Evolutionary conservation across 2,113 vertebrate genomes (phyloP), one percentile per base, ranked within the genome.

Genomic region (Myotis lucifugus): DNA sequence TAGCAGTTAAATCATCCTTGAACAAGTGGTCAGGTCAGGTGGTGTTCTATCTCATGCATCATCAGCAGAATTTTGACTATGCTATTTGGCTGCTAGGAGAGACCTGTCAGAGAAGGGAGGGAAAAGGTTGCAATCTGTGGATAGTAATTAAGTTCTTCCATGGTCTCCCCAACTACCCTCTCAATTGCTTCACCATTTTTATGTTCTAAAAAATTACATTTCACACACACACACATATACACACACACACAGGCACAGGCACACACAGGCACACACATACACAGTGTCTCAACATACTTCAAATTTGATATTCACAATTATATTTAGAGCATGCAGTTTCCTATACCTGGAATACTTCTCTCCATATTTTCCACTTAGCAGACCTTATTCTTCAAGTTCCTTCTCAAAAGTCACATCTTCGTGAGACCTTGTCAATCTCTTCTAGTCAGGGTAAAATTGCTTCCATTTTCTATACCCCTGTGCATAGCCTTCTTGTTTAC

Each of bases 1-100:
- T 66, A 92, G 42, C 70, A 87, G 74, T 74, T 96, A 64, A 79
- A 37, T 90, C 85, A 67, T 10, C 10, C 50, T 93, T 61, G 32
- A 84, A 72, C 54, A 72, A 37, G 25, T 25, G 18, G n/a, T 56
- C 67, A 52, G 32, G 23, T 77, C 69, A 42, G 32, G 18, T 66
- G 54, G 4, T 70, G 7, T 37, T 48, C 40, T 78, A 34, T 10
- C 40, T 93, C 40, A 48, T 40, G 40, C 56, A 50, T 56, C 37
- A 77, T 78, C 42, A 91, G 73, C 78, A 84, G 67, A 76, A 66
- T 40, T 69, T 87, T 90, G 29, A 56, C 56, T 25, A 4, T 15
- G 37, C 17, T 91, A 37, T 18, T 77, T 77, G 87, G 34, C 27
- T 85, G 54, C 52, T 73, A 56, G 7, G 32, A 85, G 9, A 84